Evolutionary conservation across 2,888 invertebrate genomes (phyloP), one percentile per base, ranked within the genome.

Genomic region (Oxyscelio sp.): DNA sequence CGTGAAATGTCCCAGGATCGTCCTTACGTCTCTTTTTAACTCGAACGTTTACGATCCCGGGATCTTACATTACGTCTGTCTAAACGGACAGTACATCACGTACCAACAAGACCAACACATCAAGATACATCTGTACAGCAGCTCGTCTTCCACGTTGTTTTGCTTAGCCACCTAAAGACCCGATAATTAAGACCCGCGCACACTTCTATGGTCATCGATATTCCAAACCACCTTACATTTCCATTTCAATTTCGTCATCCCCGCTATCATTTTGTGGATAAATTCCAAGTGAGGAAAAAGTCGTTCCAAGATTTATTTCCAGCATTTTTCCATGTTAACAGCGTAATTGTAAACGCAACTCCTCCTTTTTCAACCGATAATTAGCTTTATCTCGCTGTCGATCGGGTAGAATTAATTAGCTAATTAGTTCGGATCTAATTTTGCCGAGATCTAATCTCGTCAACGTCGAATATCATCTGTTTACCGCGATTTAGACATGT

Each of bases 1-100:
- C 91, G 91, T 88, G 90, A 90, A 90, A 89, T 90, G 91, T 91
- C 91, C 86, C 89, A 85, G 89, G 71, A 89, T 89, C 88, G 89
- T 85, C 86, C 83, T 87, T 91, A 91, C 89, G 91, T 91, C 91
- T 91, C 90, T 88, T 90, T 91, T 91, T 88, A 89, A 77, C 87
- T 87, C 52, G 77, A 81, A 80, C 75, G 75, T 80, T 77, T 78
- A 75, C 78, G 79, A 79, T 74, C 79, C 56, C 48, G 68, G 70
- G 75, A 84, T 85, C 81, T 74, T 85, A 81, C 85, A 85, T 85
- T 85, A 85, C 85, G 85, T 85, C 85, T 78, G 85, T 85, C 85
- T 85, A 85, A 85, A 80, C 78, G 81, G 85, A 85, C 85, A 85
- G 80, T 85, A 73, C 85, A 85, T 85, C 85, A 85, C 81, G 81